phyloP scores from a whole-genome alignment of 2,888 invertebrate genomes.

The Parascotia fuliginaria region DNA sequence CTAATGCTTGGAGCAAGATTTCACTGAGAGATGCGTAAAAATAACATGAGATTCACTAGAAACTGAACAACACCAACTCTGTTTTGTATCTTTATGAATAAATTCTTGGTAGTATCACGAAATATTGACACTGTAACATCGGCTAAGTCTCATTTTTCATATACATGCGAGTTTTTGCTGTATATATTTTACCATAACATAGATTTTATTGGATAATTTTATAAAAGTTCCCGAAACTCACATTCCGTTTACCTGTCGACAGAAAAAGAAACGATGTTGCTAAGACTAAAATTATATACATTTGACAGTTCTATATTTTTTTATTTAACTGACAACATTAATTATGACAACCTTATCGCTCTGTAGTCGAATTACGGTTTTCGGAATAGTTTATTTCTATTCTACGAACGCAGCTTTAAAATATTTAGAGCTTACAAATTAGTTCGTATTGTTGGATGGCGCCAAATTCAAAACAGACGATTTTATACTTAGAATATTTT shows the following conservation, averaged over 20 bases:
- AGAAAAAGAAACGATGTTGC: constrained; percentile 76
- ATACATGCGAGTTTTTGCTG: constrained; percentile 28
- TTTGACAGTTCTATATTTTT: constrained; percentile 38
- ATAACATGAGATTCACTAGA: constrained; percentile 43
- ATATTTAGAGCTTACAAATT: too few species aligned
- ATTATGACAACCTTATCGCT: neutral
- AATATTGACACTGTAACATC: constrained; percentile 49
- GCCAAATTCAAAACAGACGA: too few species aligned
- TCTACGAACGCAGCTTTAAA: too few species aligned
- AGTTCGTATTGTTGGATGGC: too few species aligned
- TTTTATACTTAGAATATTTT: too few species aligned
- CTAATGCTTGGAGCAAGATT: constrained; percentile 1
- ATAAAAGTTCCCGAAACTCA: constrained; percentile 72
- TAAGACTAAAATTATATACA: constrained; percentile 37
- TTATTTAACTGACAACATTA: neutral
- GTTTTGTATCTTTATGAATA: constrained; percentile 36
- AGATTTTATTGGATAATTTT: constrained; percentile 76
- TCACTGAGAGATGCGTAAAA: constrained; percentile 18
- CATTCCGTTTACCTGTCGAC: constrained; percentile 80
- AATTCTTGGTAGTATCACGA: constrained; percentile 35
- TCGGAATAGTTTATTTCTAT: too few species aligned
- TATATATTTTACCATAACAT: constrained; percentile 43
- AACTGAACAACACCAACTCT: constrained; percentile 57
- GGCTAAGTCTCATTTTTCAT: constrained; percentile 36
- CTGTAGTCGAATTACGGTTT: neutral